Percentiles rank a stretch among this genome's conserved stretches.
Evolutionary conservation across 2,888 invertebrate species (phyloP).

Genomic region (Tipula vernalis): DNA sequence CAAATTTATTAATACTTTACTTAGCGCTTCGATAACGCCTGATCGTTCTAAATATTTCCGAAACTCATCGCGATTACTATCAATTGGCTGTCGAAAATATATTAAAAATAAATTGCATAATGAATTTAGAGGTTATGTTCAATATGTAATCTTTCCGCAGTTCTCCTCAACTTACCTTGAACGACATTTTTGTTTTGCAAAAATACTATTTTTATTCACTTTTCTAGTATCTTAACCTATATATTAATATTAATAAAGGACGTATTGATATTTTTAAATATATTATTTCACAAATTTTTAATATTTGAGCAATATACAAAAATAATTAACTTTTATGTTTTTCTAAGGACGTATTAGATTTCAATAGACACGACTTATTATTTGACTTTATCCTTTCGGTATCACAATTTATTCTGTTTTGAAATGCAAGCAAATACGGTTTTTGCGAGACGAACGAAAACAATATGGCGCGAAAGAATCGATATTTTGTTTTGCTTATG

Average conservation of each 20-base stretch:
- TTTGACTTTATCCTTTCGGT: not conserved
- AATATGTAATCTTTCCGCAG: not conserved
- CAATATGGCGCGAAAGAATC: not conserved
- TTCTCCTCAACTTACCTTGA: constrained; percentile 7
- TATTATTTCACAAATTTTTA: not conserved
- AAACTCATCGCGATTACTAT: constrained; percentile 34
- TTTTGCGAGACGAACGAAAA: not conserved
- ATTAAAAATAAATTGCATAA: not conserved
- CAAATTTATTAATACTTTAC: constrained; percentile 31
- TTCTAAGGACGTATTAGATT: not conserved
- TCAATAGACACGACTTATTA: not conserved
- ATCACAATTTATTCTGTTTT: not conserved
- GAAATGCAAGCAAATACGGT: not conserved
- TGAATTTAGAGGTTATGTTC: not conserved
- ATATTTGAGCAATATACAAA: not conserved
- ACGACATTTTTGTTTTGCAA: not conserved
- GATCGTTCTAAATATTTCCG: constrained; percentile 33
- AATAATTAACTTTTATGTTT: not conserved
- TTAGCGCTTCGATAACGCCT: constrained; percentile 31
- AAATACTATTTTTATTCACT: not conserved
- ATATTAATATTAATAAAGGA: not conserved
- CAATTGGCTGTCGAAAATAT: constrained; percentile 27
- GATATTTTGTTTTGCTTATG: not conserved
- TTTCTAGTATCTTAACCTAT: not conserved
- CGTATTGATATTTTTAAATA: not conserved